Base-by-base conservation (phyloP, 2,797 vertebrate species). In the Myripristis murdjan region DNA sequence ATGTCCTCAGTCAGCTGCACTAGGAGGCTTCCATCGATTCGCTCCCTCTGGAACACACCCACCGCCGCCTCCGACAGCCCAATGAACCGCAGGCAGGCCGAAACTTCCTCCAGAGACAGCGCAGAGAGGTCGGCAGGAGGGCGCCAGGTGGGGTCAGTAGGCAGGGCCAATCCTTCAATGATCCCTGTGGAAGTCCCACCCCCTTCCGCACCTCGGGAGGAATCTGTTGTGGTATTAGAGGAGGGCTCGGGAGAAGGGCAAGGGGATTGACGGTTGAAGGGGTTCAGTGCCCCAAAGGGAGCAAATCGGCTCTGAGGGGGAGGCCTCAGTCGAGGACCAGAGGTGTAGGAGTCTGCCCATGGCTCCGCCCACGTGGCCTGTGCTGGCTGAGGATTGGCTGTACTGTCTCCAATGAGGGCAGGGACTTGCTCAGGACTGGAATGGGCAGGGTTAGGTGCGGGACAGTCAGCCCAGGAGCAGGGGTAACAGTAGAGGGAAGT, bases 1-100 rank as follows among this genome's bases (percentile, higher is more conserved):
- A 99, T 99, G 91, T 99, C 98, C 90, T 99, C 98, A 0, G 96
- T 97, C 80, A 99, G 95, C 94, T 99, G 97, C 68, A 98, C 97
- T 16, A 99, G 96, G 85, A 99, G 97, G 89, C 97, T 97, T 75
- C 98, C 98, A 0, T 99, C 98, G 0, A 99, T 99, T 16, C 98
- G 95, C 77, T 99, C 98, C 59, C 97, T 95, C 71, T 95, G 95
- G 62, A 99, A 99, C 85, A 96, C 93, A n/a, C 91, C 95, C 75
- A 99, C 96, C 8, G 97, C 97, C 0, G 96, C 97, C 90, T 98
- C 97, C 0, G 98, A 96, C 57, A 99, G 96, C 72, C 98, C 97
- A 0, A 99, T 99, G 89, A 99, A 99, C 12, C 97, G 95, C 85
- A 99, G 92, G 68, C 97, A 97, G 37, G 94, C 94, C 0, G 98